Evolutionary conservation across 2,888 invertebrate species (phyloP).

Genomic region (Amblyteles armatorius): DNA sequence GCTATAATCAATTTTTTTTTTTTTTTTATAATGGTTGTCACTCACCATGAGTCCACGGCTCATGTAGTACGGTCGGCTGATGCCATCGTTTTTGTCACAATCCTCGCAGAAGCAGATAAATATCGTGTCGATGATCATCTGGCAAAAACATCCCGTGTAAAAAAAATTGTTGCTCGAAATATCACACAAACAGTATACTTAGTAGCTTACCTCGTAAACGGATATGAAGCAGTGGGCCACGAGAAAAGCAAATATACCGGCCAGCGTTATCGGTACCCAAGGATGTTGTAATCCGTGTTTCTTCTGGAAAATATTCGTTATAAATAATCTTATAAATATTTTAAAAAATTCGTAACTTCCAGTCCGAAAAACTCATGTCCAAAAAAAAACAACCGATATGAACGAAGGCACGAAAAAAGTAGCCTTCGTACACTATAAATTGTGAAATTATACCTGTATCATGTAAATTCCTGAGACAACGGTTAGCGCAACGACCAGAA

Average conservation of each 20-base stretch:
- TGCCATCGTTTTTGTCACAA: slow-evolving; percentile 88
- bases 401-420: background rate
- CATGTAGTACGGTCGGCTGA: slow-evolving; percentile 88
- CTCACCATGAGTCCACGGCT: slow-evolving; percentile 88
- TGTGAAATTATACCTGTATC: slow-evolving; percentile 85
- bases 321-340: slow-evolving; percentile 24
- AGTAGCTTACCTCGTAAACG: slow-evolving; percentile 88
- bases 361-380: too few relatives aligned
- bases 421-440: background rate
- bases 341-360: background rate
- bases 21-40: slow-evolving; percentile 8
- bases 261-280: slow-evolving; percentile 88
- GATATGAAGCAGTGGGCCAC: slow-evolving; percentile 90
- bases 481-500: slow-evolving; percentile 88
- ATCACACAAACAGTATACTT: slow-evolving; percentile 13
- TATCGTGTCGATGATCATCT: slow-evolving; percentile 90
- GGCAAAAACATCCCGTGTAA: slow-evolving; percentile 69
- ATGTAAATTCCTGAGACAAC: slow-evolving; percentile 87
- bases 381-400: background rate
- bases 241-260: slow-evolving; percentile 89
- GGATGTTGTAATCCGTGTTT: slow-evolving; percentile 87
- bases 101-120: slow-evolving; percentile 90
- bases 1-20: background rate
- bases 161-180: background rate
- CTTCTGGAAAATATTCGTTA: slow-evolving; percentile 79